A percentile compares a stretch with the other conserved stretches of the same genome.
These are phyloP conservation scores for Enteromius unitaeniatus DNA, from an alignment of 2,797 vertebrate species.

Conservation along the genomic window DNA sequence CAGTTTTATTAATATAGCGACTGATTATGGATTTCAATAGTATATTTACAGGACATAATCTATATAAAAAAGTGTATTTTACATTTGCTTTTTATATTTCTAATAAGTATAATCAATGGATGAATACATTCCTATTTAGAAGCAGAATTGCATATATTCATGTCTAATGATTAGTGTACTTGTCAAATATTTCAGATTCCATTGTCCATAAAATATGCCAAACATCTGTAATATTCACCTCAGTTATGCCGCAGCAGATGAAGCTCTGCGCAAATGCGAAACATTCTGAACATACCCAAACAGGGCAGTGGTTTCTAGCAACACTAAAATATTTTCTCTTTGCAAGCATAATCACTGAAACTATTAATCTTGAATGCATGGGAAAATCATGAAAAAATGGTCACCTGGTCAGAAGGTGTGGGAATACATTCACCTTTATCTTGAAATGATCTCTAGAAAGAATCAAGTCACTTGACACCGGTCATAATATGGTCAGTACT, in stretches of 20 bases:
- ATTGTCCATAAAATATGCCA: background rate
- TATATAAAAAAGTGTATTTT: background rate
- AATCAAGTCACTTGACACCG: constrained; percentile 3
- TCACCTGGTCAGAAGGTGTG: background rate
- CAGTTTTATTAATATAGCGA: too few species aligned
- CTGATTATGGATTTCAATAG: background rate
- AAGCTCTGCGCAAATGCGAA: background rate
- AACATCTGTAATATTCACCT: background rate
- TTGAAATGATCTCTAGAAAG: background rate
- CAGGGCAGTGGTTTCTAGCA: background rate
- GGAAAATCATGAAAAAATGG: background rate
- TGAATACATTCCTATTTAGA: background rate
- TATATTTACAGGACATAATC: background rate
- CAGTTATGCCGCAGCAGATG: background rate
- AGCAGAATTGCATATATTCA: background rate
- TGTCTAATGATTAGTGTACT: background rate
- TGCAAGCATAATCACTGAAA: background rate
- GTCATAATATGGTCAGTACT: background rate
- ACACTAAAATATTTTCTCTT: background rate
- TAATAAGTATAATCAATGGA: too few species aligned
- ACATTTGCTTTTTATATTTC: background rate
- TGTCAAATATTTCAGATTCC: constrained; percentile 2
- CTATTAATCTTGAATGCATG: background rate
- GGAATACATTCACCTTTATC: background rate
- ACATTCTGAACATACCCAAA: background rate